Evolutionary conservation across 2,797 vertebrate genomes (phyloP).

Genomic region (Xiphophorus birchmanni): DNA sequence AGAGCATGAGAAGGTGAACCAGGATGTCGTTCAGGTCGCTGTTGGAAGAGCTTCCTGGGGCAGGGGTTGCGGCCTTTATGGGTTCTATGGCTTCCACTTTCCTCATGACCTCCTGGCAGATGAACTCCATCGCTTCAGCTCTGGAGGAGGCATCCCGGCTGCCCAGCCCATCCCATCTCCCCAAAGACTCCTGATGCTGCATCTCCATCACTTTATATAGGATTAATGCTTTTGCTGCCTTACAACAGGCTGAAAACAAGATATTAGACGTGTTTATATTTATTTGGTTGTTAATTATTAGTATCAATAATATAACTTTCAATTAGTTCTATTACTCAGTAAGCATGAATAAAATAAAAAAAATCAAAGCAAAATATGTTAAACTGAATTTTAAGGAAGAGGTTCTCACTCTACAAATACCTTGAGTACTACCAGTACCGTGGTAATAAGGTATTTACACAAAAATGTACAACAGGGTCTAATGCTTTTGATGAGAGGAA

Average conservation of each 20-base stretch:
- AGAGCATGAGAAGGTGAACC: slow-evolving; percentile 91
- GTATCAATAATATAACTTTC: neutral
- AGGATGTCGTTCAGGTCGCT: slow-evolving; percentile 85
- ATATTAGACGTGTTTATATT: neutral
- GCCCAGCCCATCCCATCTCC: slow-evolving; percentile 89
- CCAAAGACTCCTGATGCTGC: slow-evolving; percentile 82
- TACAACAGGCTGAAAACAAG: slow-evolving; percentile 54
- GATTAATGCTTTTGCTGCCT: slow-evolving; percentile 54
- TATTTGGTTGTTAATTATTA: neutral
- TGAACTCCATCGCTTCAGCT: slow-evolving; percentile 85
- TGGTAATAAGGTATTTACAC: neutral
- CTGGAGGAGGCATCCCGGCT: slow-evolving; percentile 85
- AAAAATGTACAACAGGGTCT: neutral
- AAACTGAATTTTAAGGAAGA: neutral
- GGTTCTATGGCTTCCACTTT: slow-evolving; percentile 79
- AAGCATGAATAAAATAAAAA: neutral
- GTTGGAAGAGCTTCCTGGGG: slow-evolving; percentile 38
- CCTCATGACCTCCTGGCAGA: slow-evolving; percentile 85
- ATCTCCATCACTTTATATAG: slow-evolving; percentile 81
- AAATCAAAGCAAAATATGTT: neutral
- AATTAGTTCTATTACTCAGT: neutral
- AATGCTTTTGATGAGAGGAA: neutral
- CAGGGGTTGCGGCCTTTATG: slow-evolving; percentile 27
- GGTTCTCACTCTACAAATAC: too few relatives aligned
- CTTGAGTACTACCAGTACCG: neutral